Conservation (phyloP, 1,140 invertebrate species). For the Plectrocnemia conspersa region DNA sequence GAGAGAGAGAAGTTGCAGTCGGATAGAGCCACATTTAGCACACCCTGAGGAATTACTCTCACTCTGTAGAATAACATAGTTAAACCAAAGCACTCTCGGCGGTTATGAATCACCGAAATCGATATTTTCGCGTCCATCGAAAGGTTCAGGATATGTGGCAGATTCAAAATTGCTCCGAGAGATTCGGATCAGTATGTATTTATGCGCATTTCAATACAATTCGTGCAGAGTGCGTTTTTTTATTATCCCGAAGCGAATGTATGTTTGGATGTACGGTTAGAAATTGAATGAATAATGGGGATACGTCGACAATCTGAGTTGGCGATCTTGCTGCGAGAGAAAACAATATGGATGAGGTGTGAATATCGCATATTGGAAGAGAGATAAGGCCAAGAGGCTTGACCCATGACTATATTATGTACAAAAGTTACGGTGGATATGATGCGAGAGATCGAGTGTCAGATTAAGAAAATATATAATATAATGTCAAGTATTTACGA, state of each 20-base stretch:
- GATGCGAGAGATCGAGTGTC: too few species aligned
- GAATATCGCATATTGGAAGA: background rate
- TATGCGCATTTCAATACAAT: slow-evolving; percentile 18
- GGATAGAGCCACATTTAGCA: background rate
- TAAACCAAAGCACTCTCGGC: too few species aligned
- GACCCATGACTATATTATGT: too few species aligned
- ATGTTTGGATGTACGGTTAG: background rate
- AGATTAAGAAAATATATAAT: too few species aligned
- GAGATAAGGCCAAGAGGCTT: slow-evolving; percentile 4
- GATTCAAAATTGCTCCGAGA: too few species aligned
- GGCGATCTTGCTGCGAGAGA: slow-evolving; percentile 8
- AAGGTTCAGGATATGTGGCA: too few species aligned
- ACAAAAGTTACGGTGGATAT: too few species aligned
- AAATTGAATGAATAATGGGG: slow-evolving; percentile 14
- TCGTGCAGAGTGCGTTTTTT: slow-evolving; percentile 14
- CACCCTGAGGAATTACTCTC: slow-evolving; percentile 4
- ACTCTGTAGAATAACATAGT: too few species aligned
- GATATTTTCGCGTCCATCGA: too few species aligned
- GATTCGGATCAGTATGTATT: slow-evolving; percentile 14
- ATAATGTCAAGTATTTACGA: too few species aligned
- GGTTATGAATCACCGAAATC: too few species aligned
- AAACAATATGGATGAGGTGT: slow-evolving; percentile 16
- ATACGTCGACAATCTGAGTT: slow-evolving; percentile 7
- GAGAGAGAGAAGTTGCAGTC: background rate
- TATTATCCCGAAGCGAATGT: too few species aligned